Percentiles rank a stretch among this genome's conserved stretches.
Conservation (phyloP, 2,888 invertebrate genomes). For the Hydrotaea cyrtoneurina region DNA sequence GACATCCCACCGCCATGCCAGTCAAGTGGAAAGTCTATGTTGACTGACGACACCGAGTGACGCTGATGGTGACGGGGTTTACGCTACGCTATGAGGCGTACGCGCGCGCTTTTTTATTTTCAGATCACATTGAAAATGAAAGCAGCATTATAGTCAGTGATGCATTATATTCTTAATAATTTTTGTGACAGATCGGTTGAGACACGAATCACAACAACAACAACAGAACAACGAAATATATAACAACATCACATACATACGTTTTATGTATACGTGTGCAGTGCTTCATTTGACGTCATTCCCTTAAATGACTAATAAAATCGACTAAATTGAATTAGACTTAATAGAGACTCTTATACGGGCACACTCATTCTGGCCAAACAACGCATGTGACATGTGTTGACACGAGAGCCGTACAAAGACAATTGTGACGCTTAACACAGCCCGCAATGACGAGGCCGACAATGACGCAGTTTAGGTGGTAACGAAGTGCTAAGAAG, state of each 20-base stretch:
- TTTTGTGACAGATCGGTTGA: conserved; percentile 38
- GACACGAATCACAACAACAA: background rate
- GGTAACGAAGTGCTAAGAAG: background rate
- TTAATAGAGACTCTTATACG: background rate
- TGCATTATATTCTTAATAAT: conserved; percentile 41
- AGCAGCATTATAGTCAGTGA: conserved; percentile 5
- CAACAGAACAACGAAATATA: background rate
- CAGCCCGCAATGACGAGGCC: background rate
- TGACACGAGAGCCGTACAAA: background rate
- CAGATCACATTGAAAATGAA: conserved; percentile 19
- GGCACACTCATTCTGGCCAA: background rate
- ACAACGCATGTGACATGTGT: background rate
- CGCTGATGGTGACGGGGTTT: conserved; percentile 1
- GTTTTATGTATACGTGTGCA: background rate
- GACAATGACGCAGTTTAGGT: background rate
- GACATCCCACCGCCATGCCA: background rate
- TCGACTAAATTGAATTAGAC: conserved; percentile 56
- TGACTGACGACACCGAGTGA: background rate
- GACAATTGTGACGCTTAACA: background rate
- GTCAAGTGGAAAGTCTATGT: background rate
- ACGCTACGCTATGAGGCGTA: background rate
- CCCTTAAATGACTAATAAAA: conserved; percentile 62
- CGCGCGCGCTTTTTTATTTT: background rate
- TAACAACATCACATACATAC: background rate
- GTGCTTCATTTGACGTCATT: conserved; percentile 61